These are phyloP conservation scores for Sciurus carolinensis DNA, from an alignment of 2,797 vertebrate genomes.

Conservation along the genomic window DNA sequence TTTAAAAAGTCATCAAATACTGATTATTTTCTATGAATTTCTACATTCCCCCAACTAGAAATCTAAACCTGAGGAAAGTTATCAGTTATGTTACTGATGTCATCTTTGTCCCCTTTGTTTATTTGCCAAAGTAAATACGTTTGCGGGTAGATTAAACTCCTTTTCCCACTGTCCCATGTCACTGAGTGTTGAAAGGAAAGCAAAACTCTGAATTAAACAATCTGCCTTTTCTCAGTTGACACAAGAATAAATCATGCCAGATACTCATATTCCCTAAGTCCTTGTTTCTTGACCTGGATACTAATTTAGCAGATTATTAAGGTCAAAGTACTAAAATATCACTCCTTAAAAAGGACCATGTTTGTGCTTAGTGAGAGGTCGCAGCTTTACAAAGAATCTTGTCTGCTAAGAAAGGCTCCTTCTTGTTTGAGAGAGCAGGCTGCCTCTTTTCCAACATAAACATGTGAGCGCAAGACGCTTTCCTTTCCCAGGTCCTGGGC, in stretches of 20 bases:
- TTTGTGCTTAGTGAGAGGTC: constrained; percentile 82
- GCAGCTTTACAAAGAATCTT: constrained; percentile 69
- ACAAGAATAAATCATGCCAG: constrained; percentile 84
- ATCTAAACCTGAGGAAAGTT: neutral
- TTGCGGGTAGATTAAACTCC: constrained; percentile 83
- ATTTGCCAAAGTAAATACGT: constrained; percentile 79
- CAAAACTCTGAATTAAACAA: constrained; percentile 77
- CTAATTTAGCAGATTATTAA: constrained; percentile 89
- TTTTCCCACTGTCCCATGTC: constrained; percentile 77
- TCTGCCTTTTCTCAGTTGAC: constrained; percentile 68
- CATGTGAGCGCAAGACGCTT: constrained; percentile 59
- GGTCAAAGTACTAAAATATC: constrained; percentile 87
- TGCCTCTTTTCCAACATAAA: constrained; percentile 76
- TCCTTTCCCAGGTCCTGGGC: constrained; percentile 75
- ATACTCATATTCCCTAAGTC: constrained; percentile 71
- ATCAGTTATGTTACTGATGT: neutral
- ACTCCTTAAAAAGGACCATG: constrained; percentile 85
- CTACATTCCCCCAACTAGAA: neutral
- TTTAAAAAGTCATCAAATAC: constrained; percentile 2
- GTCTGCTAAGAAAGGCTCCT: constrained; percentile 72
- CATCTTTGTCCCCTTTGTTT: constrained; percentile 49
- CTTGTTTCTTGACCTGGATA: constrained; percentile 85
- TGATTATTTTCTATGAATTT: neutral
- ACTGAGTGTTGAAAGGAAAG: constrained; percentile 82
- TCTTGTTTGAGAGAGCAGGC: constrained; percentile 75